Percentiles rank a stretch among this genome's conserved stretches.
phyloP scores from a whole-genome alignment of 1,140 invertebrate genomes.

The Helicoverpa zea region DNA sequence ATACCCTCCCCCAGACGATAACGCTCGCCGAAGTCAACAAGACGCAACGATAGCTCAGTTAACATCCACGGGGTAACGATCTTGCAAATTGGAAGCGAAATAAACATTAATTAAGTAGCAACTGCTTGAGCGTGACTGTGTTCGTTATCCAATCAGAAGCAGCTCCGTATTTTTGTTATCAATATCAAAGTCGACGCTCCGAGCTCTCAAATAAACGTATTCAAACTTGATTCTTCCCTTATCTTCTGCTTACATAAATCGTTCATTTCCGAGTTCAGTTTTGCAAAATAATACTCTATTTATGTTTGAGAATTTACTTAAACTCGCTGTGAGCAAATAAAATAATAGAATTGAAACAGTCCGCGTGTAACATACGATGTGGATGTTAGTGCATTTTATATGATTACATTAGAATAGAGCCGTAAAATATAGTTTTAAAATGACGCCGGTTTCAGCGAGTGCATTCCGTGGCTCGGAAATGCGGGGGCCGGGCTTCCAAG shows the following conservation, averaged over 20 bases:
- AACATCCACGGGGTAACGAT: constrained; percentile 36
- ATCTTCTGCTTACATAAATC: constrained; percentile 36
- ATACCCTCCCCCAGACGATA: constrained; percentile 46
- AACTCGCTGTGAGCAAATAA: constrained; percentile 1
- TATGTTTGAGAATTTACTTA: constrained; percentile 9
- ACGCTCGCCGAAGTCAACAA: constrained; percentile 47
- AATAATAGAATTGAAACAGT: constrained; percentile 3
- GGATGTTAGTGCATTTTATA: constrained; percentile 12
- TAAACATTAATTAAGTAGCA: constrained; percentile 33
- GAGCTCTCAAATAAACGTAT: constrained; percentile 31
- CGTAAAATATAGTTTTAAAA: constrained; percentile 41
- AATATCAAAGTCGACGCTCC: neutral
- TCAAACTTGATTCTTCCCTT: constrained; percentile 23
- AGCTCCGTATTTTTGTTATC: constrained; percentile 35
- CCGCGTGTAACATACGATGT: neutral
- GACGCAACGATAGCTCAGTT: constrained; percentile 37
- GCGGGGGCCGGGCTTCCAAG: constrained; percentile 42
- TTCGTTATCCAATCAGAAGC: constrained; percentile 14
- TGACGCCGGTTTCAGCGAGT: constrained; percentile 46
- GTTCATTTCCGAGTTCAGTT: constrained; percentile 19
- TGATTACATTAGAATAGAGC: constrained; percentile 38
- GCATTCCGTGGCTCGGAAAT: constrained; percentile 51
- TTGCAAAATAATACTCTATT: constrained; percentile 1
- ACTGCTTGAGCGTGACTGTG: constrained; percentile 16
- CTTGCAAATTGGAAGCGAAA: constrained; percentile 44